Evolutionary conservation across 2,888 invertebrate species (phyloP).

Genomic region (Azorinus chamasolen): DNA sequence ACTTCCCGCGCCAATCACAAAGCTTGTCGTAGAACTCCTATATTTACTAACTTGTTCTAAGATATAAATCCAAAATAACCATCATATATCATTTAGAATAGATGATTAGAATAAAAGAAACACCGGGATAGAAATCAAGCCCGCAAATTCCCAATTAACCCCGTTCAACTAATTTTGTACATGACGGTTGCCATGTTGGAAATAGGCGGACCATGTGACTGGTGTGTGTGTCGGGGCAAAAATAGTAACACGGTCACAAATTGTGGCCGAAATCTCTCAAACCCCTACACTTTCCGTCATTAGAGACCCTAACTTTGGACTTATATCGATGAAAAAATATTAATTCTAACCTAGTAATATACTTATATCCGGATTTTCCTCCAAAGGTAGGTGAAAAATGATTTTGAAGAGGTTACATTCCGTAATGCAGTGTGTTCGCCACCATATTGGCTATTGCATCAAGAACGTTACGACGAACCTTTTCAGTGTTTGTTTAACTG

Average conservation of each 20-base stretch:
- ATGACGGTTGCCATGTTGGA: constrained; percentile 81
- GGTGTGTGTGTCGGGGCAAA: constrained; percentile 69
- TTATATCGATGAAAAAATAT: constrained; percentile 41
- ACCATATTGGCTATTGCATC: constrained; percentile 68
- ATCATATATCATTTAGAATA: neutral
- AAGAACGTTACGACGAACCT: constrained; percentile 17
- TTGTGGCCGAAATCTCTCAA: constrained; percentile 55
- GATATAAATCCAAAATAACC: neutral
- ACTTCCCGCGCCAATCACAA: constrained; percentile 62
- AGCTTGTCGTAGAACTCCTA: constrained; percentile 25
- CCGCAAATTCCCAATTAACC: neutral
- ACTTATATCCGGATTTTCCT: constrained; percentile 38
- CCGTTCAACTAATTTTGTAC: constrained; percentile 37
- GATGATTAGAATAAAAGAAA: too few species aligned
- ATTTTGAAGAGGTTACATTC: neutral
- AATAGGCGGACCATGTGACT: constrained; percentile 79
- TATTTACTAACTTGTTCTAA: neutral
- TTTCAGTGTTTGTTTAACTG: neutral
- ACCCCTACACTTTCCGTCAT: constrained; percentile 55
- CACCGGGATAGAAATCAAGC: neutral
- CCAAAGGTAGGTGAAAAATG: constrained; percentile 55
- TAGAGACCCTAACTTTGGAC: constrained; percentile 48
- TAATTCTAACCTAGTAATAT: constrained; percentile 20
- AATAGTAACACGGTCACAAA: constrained; percentile 66
- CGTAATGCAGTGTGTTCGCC: constrained; percentile 19